Evolutionary conservation across 2,888 invertebrate genomes (phyloP).

Genomic region (Cancer borealis): DNA sequence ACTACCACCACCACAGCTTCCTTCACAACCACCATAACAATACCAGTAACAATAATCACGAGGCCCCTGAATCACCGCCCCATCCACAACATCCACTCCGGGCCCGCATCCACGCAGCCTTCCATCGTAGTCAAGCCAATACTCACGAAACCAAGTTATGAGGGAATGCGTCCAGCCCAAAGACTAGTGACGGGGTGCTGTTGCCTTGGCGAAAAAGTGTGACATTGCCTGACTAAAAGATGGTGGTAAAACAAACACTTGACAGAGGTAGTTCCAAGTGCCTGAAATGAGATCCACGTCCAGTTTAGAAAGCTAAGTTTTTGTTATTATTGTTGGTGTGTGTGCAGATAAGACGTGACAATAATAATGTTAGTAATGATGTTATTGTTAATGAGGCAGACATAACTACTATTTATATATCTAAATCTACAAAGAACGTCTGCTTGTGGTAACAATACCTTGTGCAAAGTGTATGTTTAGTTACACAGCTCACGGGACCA

Average conservation of each 20-base stretch:
- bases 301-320: too few relatives aligned
- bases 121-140: constrained; percentile 72
- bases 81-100: constrained; percentile 71
- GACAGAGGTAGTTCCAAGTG: background rate
- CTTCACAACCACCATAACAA: constrained; percentile 68
- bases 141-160: constrained; percentile 75
- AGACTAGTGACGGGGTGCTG: background rate
- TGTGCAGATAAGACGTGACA: too few relatives aligned
- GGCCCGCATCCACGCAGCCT: constrained; percentile 68
- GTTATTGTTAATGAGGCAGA: background rate
- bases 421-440: background rate
- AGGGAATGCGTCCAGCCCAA: background rate
- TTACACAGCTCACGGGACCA: background rate
- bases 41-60: constrained; percentile 53
- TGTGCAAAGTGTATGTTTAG: background rate
- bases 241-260: background rate
- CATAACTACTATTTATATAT: background rate
- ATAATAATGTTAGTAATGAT: background rate
- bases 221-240: background rate
- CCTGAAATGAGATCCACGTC: too few relatives aligned
- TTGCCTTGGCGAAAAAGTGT: background rate
- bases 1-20: constrained; percentile 65
- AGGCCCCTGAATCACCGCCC: constrained; percentile 52
- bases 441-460: background rate
- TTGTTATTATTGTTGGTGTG: too few relatives aligned